Percentiles rank a stretch among this genome's conserved stretches.
phyloP scores from a whole-genome alignment of 2,797 vertebrate species.

The Xiphorhynchus erythropygius region DNA sequence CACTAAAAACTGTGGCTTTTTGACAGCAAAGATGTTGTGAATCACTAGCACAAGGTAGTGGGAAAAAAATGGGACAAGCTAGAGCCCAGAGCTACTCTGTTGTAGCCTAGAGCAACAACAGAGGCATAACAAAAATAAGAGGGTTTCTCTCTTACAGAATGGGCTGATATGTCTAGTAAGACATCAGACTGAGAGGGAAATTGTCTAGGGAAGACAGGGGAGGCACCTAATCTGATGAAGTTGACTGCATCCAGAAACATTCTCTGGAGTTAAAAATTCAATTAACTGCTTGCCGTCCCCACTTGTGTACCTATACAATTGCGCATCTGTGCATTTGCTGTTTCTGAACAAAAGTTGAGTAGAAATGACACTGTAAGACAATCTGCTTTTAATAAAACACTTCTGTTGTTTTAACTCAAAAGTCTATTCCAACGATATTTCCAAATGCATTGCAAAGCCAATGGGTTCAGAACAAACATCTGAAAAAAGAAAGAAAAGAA shows the following conservation, averaged over 20 bases:
- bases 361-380: not conserved
- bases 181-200: not conserved
- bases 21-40: conserved; percentile 28
- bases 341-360: not conserved
- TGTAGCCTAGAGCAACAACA: conserved; percentile 21
- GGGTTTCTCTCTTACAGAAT: not conserved
- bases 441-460: not conserved
- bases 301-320: not conserved
- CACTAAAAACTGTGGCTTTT: not conserved
- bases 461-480: not conserved
- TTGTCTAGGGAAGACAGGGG: not conserved
- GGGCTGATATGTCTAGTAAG: not conserved
- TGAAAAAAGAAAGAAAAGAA: not conserved
- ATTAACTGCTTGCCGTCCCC: not conserved
- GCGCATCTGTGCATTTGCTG: not conserved
- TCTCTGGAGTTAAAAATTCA: not conserved
- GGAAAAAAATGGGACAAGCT: not conserved
- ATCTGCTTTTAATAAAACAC: not conserved
- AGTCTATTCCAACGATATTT: not conserved
- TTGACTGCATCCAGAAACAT: not conserved
- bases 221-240: not conserved
- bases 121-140: not conserved
- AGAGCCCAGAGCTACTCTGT: not conserved
- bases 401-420: not conserved
- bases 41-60: not conserved